Evolutionary conservation across 2,797 vertebrate species (phyloP).

Genomic region (Neosalanx taihuensis): DNA sequence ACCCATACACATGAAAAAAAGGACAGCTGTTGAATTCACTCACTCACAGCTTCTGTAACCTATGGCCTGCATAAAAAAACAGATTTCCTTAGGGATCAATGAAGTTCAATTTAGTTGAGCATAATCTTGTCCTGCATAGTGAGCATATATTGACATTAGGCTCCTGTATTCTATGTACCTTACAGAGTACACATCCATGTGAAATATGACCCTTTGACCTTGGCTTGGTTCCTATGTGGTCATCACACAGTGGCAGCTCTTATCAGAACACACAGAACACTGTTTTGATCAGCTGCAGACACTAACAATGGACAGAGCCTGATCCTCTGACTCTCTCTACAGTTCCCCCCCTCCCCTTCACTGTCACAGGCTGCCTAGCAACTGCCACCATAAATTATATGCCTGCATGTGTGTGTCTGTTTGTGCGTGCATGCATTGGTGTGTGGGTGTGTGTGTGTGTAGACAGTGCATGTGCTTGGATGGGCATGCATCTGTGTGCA

Average conservation of each 20-base stretch:
- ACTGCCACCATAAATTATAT: slow-evolving; percentile 66
- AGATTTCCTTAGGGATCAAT: neutral
- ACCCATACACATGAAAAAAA: neutral
- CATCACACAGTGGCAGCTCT: neutral
- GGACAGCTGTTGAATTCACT: neutral
- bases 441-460: slow-evolving; percentile 31
- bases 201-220: neutral
- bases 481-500: no score
- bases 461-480: no score
- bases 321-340: slow-evolving; percentile 38
- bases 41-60: neutral
- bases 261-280: neutral
- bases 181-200: neutral
- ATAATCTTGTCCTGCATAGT: slow-evolving; percentile 6
- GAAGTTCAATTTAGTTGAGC: no score
- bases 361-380: slow-evolving; percentile 64
- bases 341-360: slow-evolving; percentile 42
- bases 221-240: neutral
- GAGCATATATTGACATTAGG: neutral
- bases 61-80: neutral
- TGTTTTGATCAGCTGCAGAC: slow-evolving; percentile 24
- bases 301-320: slow-evolving; percentile 46
- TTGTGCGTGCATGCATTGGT: slow-evolving; percentile 9
- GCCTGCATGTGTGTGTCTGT: slow-evolving; percentile 26
- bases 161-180: slow-evolving; percentile 1